A percentile compares a stretch with the other conserved stretches of the same genome.
Conservation (phyloP, 2,797 vertebrate species). For the Bradypodion ventrale region DNA sequence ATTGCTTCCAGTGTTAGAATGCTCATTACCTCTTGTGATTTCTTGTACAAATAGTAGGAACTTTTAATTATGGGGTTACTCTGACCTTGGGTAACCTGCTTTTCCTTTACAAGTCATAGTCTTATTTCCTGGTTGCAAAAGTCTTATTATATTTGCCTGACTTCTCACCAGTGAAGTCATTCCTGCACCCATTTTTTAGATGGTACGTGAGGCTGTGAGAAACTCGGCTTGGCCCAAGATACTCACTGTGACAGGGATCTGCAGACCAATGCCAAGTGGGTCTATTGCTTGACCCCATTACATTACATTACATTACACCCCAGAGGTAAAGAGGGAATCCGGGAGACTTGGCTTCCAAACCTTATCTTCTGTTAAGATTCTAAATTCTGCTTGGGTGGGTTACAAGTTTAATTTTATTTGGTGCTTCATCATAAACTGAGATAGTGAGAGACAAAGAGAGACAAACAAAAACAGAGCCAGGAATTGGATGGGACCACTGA, state of each 20-base stretch:
- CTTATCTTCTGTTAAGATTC: neutral
- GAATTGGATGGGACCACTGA: neutral
- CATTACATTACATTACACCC: neutral
- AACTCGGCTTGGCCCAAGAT: neutral
- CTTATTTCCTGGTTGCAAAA: constrained; percentile 9
- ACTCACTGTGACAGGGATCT: neutral
- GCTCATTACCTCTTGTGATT: too few species aligned
- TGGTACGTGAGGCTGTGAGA: neutral
- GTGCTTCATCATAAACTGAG: neutral
- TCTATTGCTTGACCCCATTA: neutral
- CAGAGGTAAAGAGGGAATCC: neutral
- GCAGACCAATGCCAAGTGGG: neutral
- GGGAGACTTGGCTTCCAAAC: neutral
- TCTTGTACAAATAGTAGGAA: neutral
- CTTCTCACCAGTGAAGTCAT: neutral
- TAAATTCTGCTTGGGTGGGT: neutral
- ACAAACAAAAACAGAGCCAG: neutral
- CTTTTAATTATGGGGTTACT: constrained; percentile 4
- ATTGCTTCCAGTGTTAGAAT: too few species aligned
- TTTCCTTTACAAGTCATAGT: neutral
- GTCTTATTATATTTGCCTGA: neutral
- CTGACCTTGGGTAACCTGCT: neutral
- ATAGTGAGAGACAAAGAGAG: neutral
- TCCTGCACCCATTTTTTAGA: neutral
- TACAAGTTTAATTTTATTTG: constrained; percentile 1